phyloP scores from a whole-genome alignment of 1,140 invertebrate species.

The Copidosoma floridanum region DNA sequence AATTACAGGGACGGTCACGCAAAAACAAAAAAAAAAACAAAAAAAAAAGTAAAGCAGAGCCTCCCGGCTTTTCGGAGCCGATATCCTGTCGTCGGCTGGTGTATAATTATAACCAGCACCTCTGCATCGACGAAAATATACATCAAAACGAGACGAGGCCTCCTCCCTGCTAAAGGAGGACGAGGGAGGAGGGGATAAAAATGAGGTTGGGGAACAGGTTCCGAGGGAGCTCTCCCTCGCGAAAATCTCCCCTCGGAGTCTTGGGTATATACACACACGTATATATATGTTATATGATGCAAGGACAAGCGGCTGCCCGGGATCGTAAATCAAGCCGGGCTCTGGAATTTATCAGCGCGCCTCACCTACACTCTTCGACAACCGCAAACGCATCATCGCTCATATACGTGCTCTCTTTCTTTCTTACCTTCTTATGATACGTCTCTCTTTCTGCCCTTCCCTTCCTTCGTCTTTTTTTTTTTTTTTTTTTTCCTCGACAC shows the following conservation, averaged over 20 bases:
- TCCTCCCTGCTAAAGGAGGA: no score
- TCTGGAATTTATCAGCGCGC: slow-evolving; percentile 24
- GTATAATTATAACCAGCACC: slow-evolving; percentile 20
- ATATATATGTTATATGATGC: no score
- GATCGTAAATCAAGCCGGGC: slow-evolving; percentile 25
- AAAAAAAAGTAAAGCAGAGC: no score
- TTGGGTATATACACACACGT: no score
- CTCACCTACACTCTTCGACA: no score
- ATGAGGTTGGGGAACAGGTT: slow-evolving; percentile 17
- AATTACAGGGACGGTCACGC: slow-evolving; percentile 16
- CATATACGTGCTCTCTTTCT: slow-evolving; percentile 3
- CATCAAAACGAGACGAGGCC: slow-evolving; percentile 3
- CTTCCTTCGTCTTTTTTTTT: slow-evolving; percentile 9
- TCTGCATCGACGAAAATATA: slow-evolving; percentile 9
- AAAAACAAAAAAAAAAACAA: no score
- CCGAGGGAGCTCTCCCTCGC: slow-evolving; percentile 15
- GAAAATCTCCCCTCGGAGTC: slow-evolving; percentile 20
- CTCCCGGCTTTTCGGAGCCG: no score
- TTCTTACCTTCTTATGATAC: slow-evolving; percentile 1
- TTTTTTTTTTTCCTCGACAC: neutral
- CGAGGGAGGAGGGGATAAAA: neutral
- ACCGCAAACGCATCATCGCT: slow-evolving; percentile 20
- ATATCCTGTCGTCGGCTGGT: slow-evolving; percentile 5
- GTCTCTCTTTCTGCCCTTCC: neutral
- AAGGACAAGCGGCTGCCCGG: neutral